A percentile compares a stretch with the other conserved stretches of the same genome.
Evolutionary conservation across 2,888 invertebrate genomes (phyloP).

Genomic region (Shargacucullia verbasci): DNA sequence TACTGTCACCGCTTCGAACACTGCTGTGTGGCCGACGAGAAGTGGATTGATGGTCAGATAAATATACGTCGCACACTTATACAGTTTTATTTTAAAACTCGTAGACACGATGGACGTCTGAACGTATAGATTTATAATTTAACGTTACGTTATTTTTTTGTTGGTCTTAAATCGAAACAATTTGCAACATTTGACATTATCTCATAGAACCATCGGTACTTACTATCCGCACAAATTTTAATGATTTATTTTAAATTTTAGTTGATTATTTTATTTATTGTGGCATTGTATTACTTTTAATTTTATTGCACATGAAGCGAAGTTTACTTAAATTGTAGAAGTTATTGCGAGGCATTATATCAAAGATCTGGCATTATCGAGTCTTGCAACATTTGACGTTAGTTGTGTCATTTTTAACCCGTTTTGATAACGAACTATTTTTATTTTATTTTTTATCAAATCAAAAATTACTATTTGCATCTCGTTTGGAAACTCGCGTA

Average conservation of each 20-base stretch:
- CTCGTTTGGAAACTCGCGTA: constrained; percentile 78
- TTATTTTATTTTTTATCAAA: constrained; percentile 47
- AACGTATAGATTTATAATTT: constrained; percentile 27
- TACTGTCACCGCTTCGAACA: constrained; percentile 13
- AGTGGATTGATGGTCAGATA: background rate
- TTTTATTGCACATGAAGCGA: constrained; percentile 73
- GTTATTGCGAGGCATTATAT: constrained; percentile 52
- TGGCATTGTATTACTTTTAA: constrained; percentile 69
- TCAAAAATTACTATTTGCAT: constrained; percentile 60
- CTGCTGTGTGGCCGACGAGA: constrained; percentile 10
- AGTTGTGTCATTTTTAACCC: constrained; percentile 27
- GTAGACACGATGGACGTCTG: constrained; percentile 11
- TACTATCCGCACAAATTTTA: constrained; percentile 78
- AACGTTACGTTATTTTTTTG: constrained; percentile 21
- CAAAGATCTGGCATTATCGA: constrained; percentile 61
- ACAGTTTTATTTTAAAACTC: background rate
- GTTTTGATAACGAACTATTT: constrained; percentile 41
- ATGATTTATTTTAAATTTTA: constrained; percentile 71
- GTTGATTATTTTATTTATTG: constrained; percentile 78
- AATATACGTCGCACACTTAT: background rate
- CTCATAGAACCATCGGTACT: constrained; percentile 74
- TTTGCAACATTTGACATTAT: constrained; percentile 42
- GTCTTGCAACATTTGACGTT: constrained; percentile 50
- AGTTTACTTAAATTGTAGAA: constrained; percentile 81
- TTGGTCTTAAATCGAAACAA: constrained; percentile 32